These are phyloP conservation scores for Ceyx margarethae DNA, from an alignment of 2,113 vertebrate genomes.

Conservation along the genomic window DNA sequence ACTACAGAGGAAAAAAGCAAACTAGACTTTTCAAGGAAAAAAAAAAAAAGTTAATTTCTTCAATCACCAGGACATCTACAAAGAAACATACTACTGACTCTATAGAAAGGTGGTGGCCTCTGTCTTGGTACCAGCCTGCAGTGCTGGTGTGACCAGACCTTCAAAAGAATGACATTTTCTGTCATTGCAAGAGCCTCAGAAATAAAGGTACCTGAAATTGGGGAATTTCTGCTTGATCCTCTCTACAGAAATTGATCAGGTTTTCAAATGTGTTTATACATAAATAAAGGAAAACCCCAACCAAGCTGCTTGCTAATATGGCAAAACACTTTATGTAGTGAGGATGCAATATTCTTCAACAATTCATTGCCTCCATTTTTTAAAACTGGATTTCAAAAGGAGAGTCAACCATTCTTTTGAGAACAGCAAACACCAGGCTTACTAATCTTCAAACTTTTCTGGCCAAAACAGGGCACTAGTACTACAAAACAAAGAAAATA, in stretches of 20 bases:
- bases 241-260: neutral
- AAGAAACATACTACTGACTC: neutral
- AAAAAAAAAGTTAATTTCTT: neutral
- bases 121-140: neutral
- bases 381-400: neutral
- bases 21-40: neutral
- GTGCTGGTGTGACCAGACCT: neutral
- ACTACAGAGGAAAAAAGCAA: neutral
- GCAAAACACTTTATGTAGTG: neutral
- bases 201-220: neutral
- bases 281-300: neutral
- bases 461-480: neutral
- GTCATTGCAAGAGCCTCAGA: neutral
- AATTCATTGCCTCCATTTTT: neutral
- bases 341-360: neutral
- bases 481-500: neutral
- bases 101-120: neutral
- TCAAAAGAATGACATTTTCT: neutral
- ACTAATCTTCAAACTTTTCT: neutral
- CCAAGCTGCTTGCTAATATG: neutral
- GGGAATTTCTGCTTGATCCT: neutral
- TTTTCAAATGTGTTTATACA: neutral
- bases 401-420: neutral
- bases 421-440: neutral
- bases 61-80: neutral